phyloP scores from a whole-genome alignment of 2,888 invertebrate species.

The Drosophila demipolita region DNA sequence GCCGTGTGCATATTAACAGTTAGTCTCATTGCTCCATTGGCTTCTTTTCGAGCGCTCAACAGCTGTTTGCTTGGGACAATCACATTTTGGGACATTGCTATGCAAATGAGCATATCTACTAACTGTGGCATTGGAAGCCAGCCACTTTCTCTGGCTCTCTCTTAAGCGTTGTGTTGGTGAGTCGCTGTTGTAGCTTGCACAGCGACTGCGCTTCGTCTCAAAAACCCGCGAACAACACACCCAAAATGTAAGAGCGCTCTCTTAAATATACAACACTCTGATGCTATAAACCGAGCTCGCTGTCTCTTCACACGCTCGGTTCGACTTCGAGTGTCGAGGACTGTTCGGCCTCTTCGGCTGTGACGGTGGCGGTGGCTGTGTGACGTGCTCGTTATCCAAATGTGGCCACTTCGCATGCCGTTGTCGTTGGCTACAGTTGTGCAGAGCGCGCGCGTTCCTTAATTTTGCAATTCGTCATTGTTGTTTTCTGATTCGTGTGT shows the following conservation, averaged over 20 bases:
- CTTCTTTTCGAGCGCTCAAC: constrained; percentile 54
- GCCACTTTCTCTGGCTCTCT: constrained; percentile 8
- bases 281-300: constrained; percentile 36
- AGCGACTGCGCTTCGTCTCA: constrained; percentile 46
- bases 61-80: constrained; percentile 72
- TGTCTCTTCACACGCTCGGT: constrained; percentile 5
- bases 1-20: constrained; percentile 44
- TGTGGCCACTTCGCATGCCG: constrained; percentile 82
- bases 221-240: constrained; percentile 53
- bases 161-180: constrained; percentile 49
- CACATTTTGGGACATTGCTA: constrained; percentile 39
- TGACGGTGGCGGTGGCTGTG: constrained; percentile 35
- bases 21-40: constrained; percentile 57
- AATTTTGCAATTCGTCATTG: constrained; percentile 5
- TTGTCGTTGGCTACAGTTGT: constrained; percentile 81
- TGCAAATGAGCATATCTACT: constrained; percentile 48
- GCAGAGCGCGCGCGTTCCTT: constrained; percentile 27
- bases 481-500: constrained; percentile 17
- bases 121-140: constrained; percentile 73
- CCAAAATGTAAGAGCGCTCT: constrained; percentile 56
- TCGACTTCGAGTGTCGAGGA: constrained; percentile 3
- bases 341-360: constrained; percentile 24
- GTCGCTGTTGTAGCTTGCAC: constrained; percentile 21
- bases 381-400: constrained; percentile 58
- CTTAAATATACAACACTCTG: constrained; percentile 52